Evolutionary conservation across 1,140 invertebrate species (phyloP).

Genomic region (Aphelenchoides avenae): DNA sequence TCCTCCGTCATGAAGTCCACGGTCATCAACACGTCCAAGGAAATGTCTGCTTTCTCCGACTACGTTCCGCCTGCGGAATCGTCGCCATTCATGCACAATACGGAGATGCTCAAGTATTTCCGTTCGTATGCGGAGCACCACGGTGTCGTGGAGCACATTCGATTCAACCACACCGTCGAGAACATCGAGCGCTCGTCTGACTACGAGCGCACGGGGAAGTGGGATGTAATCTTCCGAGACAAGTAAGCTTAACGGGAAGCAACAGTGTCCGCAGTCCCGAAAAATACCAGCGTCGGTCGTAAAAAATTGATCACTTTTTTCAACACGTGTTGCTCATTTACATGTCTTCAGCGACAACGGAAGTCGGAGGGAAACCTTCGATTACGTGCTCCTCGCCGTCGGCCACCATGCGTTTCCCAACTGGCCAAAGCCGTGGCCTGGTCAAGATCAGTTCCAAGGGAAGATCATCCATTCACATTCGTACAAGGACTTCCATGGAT

Average conservation of each 20-base stretch:
- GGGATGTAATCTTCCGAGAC: conserved; percentile 37
- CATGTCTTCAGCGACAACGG: conserved; percentile 28
- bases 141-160: conserved; percentile 51
- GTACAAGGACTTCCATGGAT: conserved; percentile 60
- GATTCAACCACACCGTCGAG: conserved; percentile 48
- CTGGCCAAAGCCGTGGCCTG: conserved; percentile 38
- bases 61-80: conserved; percentile 61
- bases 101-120: conserved; percentile 59
- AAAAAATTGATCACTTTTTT: too few species aligned
- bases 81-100: conserved; percentile 60
- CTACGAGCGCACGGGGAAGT: conserved; percentile 45
- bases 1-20: conserved; percentile 60
- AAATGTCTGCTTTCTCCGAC: conserved; percentile 61
- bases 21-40: conserved; percentile 63
- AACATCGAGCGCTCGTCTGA: conserved; percentile 20
- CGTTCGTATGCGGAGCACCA: conserved; percentile 59
- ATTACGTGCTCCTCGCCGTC: conserved; percentile 51
- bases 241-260: neutral
- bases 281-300: too few species aligned
- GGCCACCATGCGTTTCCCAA: conserved; percentile 60
- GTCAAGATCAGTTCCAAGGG: conserved; percentile 61
- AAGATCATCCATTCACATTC: conserved; percentile 61
- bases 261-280: too few species aligned
- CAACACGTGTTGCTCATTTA: too few species aligned
- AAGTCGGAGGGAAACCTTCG: conserved; percentile 56